Evolutionary conservation across 2,888 invertebrate genomes (phyloP).

Genomic region (Panorpa germanica): DNA sequence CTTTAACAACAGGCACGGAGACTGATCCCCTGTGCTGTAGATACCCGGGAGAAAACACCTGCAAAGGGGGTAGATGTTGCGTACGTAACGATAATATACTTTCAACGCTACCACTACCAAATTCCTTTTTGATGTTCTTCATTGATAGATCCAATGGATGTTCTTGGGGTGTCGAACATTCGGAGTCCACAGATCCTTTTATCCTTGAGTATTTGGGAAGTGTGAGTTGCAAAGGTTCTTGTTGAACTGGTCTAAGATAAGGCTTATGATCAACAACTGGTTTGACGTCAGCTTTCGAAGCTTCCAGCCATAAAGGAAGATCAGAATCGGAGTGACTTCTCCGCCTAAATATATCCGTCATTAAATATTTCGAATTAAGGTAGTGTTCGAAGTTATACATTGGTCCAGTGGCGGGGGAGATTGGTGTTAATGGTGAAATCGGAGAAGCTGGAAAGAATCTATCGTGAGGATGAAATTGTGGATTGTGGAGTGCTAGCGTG

Average conservation of each 20-base stretch:
- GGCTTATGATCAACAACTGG: too few species aligned
- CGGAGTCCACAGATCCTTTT: constrained; percentile 31
- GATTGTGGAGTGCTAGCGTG: too few species aligned
- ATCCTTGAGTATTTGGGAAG: too few species aligned
- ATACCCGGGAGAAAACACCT: constrained; percentile 25
- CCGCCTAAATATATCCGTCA: constrained; percentile 36
- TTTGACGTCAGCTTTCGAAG: constrained; percentile 23
- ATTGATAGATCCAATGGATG: constrained; percentile 71
- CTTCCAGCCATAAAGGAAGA: constrained; percentile 32
- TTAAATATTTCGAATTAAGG: constrained; percentile 40
- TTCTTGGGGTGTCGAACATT: constrained; percentile 46
- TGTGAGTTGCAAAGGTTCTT: too few species aligned
- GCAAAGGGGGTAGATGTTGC: too few species aligned
- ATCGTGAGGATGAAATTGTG: too few species aligned
- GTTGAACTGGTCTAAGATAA: too few species aligned
- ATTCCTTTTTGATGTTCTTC: constrained; percentile 38
- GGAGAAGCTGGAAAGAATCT: constrained; percentile 32
- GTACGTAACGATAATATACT: constrained; percentile 16
- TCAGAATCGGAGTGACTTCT: constrained; percentile 49
- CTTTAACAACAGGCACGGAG: constrained; percentile 55
- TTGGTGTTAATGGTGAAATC: constrained; percentile 32
- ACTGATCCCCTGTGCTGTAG: constrained; percentile 35
- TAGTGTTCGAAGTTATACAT: constrained; percentile 43
- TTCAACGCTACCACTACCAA: constrained; percentile 18
- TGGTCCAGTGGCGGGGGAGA: constrained; percentile 31